Evolutionary conservation across 2,797 vertebrate genomes (phyloP), one percentile per base, ranked within the genome.

Genomic region (Rhyacichthys aspro): DNA sequence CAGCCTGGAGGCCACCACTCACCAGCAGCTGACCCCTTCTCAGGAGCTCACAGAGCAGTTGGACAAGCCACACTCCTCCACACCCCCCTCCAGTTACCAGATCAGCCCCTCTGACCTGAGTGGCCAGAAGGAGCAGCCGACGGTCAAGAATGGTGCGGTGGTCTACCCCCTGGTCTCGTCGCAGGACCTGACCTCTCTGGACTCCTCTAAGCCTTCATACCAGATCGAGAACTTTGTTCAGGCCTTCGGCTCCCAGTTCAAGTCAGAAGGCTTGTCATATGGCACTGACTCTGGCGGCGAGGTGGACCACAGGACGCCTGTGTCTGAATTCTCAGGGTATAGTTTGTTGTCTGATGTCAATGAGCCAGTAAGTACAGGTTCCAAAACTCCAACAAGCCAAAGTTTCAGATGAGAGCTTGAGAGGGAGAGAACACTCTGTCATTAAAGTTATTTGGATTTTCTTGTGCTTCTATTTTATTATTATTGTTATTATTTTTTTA

Each of bases 261-360:
- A 98, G 93, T 91, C 94, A 64, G 95, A 94, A 70, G 91, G 95
- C 89, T 90, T 98, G 92, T 94, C 94, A 80, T 98, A 95, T 62
- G 90, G 94, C 89, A 78, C 90, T 87, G 95, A 95, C 93, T 94
- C 95, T 62, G 90, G 95, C 60, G 90, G 92, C 77, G 95, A 96
- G 87, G 94, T 95, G 90, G 96, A 96, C 90, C 96, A 96, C 90
- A 93, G 95, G 93, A 97, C 95, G 85, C 91, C 96, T 72, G 94
- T 95, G 90, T 95, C 96, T 90, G 95, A 98, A 94, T 99, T 98
- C 96, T 99, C 97, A 99, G 97, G 97, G 96, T 99, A 95, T 95
- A 93, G 94, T 92, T 96, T 99, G 94, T 94, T 99, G 93, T 96
- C 96, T 90, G 96, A 98, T 91, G 96, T 96, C 89, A 95, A 90